phyloP scores from a whole-genome alignment of 2,113 vertebrate species.

The Pyrgilauda ruficollis region DNA sequence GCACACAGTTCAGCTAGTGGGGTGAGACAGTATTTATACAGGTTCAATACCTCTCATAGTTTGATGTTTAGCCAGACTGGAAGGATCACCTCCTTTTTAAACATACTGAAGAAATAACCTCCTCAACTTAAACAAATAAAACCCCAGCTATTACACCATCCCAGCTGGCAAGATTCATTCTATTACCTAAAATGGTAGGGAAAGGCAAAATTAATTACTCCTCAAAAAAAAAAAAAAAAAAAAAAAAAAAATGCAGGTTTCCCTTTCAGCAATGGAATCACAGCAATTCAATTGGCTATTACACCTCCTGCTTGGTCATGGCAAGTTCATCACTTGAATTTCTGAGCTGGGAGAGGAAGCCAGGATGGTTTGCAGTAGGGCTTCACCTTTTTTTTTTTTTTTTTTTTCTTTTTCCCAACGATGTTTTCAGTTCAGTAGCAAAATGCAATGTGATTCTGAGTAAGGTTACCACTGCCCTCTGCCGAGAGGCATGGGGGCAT shows the following conservation, averaged over 20 bases:
- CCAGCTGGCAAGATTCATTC: not conserved
- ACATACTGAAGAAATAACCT: not conserved
- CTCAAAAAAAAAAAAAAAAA: not conserved
- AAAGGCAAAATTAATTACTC: not conserved
- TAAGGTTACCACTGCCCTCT: constrained; percentile 32
- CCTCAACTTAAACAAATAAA: not conserved
- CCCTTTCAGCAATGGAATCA: not conserved
- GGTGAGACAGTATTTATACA: not conserved
- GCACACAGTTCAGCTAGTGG: not conserved
- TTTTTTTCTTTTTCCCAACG: not conserved
- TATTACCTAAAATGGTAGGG: not conserved
- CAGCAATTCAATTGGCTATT: not conserved
- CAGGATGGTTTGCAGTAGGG: not conserved
- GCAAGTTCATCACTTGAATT: not conserved
- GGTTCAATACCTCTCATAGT: not conserved
- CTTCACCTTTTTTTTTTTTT: not conserved
- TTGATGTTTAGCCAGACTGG: not conserved
- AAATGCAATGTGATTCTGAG: not conserved
- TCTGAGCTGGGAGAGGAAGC: not conserved
- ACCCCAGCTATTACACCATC: not conserved
- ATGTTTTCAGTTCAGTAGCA: not conserved
- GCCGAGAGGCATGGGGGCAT: not conserved
- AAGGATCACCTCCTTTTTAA: not conserved
- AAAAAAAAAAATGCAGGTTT: not conserved
- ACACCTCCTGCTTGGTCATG: not conserved